These are phyloP conservation scores for Melanerpes aurifrons DNA, from an alignment of 2,113 vertebrate genomes.

Conservation along the genomic window DNA sequence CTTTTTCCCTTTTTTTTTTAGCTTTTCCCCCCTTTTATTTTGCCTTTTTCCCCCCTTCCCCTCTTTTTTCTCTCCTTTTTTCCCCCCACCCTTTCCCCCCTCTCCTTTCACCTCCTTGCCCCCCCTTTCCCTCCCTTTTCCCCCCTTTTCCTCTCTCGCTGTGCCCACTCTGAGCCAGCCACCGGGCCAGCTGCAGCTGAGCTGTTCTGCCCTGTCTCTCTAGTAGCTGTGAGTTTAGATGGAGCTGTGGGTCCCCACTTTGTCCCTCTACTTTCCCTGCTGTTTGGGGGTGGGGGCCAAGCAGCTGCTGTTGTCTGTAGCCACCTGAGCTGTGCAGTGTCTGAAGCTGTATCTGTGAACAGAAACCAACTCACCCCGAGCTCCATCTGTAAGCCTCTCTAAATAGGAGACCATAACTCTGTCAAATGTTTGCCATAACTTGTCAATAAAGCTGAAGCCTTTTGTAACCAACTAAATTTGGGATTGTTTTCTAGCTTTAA, in stretches of 20 bases:
- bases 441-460: conserved; percentile 90
- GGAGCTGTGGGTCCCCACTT: conserved; percentile 88
- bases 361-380: conserved; percentile 91
- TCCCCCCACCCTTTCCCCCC: not conserved
- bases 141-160: not conserved
- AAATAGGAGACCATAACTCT: conserved; percentile 95
- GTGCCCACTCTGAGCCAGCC: conserved; percentile 66
- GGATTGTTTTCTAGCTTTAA: conserved; percentile 90
- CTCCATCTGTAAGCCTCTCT: conserved; percentile 95
- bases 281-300: conserved; percentile 89
- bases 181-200: conserved; percentile 87
- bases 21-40: too few relatives aligned
- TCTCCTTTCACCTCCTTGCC: not conserved
- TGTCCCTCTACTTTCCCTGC: conserved; percentile 88
- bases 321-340: conserved; percentile 98
- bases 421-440: conserved; percentile 92
- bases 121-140: not conserved
- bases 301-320: conserved; percentile 91
- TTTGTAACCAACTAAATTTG: conserved; percentile 93
- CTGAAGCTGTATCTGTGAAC: conserved; percentile 98
- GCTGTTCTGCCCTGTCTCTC: conserved; percentile 88
- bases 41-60: too few relatives aligned
- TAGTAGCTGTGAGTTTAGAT: conserved; percentile 88
- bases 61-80: not conserved
- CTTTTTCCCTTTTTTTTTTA: too few relatives aligned